phyloP scores from a whole-genome alignment of 2,113 vertebrate species.

The Microcebus ravelobensis region DNA sequence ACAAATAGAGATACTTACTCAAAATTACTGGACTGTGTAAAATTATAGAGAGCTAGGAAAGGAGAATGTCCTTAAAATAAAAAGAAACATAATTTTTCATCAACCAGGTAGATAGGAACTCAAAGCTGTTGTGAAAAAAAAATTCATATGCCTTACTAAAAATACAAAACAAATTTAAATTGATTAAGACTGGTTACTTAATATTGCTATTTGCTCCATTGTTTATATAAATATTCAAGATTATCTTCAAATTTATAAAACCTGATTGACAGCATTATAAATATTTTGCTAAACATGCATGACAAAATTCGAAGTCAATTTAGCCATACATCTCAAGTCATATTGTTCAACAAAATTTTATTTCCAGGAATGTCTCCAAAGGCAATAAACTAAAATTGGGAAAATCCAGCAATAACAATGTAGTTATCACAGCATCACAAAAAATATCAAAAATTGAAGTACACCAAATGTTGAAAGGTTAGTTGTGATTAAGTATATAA shows the following conservation, averaged over 20 bases:
- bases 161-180: not conserved
- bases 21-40: not conserved
- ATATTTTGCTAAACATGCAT: not conserved
- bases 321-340: not conserved
- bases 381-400: not conserved
- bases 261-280: not conserved
- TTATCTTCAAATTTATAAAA: not conserved
- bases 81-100: not conserved
- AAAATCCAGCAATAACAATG: not conserved
- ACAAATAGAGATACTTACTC: not conserved
- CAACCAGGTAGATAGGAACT: not conserved
- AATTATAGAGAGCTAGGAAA: not conserved
- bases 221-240: not conserved
- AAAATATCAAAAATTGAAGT: not conserved
- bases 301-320: not conserved
- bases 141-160: not conserved
- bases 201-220: not conserved
- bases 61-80: not conserved
- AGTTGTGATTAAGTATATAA: not conserved
- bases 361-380: not conserved
- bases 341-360: constrained; percentile 6
- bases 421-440: not conserved
- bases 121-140: not conserved
- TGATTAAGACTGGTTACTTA: not conserved
- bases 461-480: not conserved